These are phyloP conservation scores for Tonatia bakeri DNA, from an alignment of 2,113 vertebrate species.

Conservation along the genomic window DNA sequence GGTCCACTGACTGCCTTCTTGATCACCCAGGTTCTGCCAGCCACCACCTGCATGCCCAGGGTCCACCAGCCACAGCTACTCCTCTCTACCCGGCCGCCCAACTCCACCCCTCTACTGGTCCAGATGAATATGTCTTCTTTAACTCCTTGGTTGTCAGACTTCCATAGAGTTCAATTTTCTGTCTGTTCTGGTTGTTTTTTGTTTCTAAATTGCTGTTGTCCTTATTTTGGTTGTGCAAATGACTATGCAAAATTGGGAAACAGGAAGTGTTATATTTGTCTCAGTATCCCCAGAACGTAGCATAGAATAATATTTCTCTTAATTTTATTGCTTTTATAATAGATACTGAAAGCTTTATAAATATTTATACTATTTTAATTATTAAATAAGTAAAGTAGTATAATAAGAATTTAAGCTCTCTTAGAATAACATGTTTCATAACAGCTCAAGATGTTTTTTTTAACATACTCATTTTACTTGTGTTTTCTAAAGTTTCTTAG, in stretches of 20 bases:
- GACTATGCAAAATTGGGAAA: neutral
- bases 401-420: neutral
- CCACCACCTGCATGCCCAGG: too few species aligned
- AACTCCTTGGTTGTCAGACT: too few species aligned
- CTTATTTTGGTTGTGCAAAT: too few species aligned
- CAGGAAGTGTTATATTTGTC: neutral
- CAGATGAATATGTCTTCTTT: too few species aligned
- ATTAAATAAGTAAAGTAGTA: neutral
- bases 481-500: neutral
- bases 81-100: too few species aligned
- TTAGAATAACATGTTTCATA: neutral
- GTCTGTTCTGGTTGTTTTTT: too few species aligned
- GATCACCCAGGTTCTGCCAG: too few species aligned
- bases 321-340: neutral
- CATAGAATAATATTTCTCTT: neutral
- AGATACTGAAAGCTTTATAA: neutral
- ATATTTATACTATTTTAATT: neutral
- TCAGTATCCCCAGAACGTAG: neutral
- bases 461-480: neutral
- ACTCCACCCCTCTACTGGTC: too few species aligned
- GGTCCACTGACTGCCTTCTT: too few species aligned
- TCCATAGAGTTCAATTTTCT: too few species aligned
- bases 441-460: neutral
- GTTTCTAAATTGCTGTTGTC: too few species aligned
- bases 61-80: too few species aligned